Conservation (phyloP, 2,888 invertebrate species). For the Eilema sororculum region DNA sequence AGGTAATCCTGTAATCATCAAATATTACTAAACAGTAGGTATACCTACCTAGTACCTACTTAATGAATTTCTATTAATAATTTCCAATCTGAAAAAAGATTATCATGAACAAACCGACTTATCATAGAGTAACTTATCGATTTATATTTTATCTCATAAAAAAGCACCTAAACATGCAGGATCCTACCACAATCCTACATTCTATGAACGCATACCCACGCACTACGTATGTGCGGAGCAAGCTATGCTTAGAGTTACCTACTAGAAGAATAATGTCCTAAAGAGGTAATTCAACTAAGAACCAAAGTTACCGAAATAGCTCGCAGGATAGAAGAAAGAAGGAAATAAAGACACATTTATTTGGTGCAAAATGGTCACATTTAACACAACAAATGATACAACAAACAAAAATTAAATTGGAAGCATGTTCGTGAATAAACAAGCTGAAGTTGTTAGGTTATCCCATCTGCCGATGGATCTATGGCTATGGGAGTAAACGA, state of each 20-base stretch:
- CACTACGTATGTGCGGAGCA: neutral
- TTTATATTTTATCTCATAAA: neutral
- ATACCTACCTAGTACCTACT: no score
- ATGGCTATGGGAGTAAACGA: neutral
- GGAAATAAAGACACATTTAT: no score
- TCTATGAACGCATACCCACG: no score
- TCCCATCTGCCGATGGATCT: neutral
- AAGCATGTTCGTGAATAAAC: no score
- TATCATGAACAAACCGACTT: neutral
- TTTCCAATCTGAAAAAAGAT: neutral
- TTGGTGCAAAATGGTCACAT: no score
- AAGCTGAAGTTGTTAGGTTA: neutral
- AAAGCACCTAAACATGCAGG: neutral
- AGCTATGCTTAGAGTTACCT: neutral
- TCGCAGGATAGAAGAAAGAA: neutral
- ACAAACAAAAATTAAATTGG: no score
- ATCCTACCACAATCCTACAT: no score
- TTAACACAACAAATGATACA: no score
- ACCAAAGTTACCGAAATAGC: neutral
- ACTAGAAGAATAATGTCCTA: neutral
- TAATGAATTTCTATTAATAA: neutral
- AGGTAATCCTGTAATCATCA: neutral
- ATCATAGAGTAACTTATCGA: neutral
- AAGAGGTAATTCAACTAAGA: neutral
- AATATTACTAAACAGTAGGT: neutral